phyloP scores from a whole-genome alignment of 2,888 invertebrate genomes.

The Cylloceria caligata region DNA sequence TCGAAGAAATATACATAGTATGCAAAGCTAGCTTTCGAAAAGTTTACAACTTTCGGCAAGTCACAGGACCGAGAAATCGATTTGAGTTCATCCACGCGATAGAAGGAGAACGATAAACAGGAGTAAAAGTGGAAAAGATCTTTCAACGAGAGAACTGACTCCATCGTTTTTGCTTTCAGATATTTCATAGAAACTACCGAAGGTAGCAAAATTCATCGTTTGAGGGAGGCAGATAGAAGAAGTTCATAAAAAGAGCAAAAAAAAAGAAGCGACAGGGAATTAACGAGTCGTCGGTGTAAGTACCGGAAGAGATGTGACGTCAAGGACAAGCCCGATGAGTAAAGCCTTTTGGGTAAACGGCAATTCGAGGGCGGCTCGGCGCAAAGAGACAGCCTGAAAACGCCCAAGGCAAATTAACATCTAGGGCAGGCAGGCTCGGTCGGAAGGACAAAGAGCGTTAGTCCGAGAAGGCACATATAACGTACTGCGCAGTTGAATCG shows the following conservation, averaged over 20 bases:
- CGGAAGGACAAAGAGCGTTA: conserved; percentile 51
- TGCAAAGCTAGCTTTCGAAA: conserved; percentile 33
- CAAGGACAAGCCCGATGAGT: conserved; percentile 35
- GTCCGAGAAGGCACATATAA: conserved; percentile 19
- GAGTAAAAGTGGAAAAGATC: neutral
- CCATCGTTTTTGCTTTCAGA: neutral
- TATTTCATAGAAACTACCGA: neutral
- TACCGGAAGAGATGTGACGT: conserved; percentile 47
- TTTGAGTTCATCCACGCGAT: conserved; percentile 47
- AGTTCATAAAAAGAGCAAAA: neutral
- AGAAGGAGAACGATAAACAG: neutral
- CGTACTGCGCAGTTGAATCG: conserved; percentile 34
- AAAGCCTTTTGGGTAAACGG: conserved; percentile 43
- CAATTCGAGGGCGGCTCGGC: conserved; percentile 37
- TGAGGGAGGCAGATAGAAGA: neutral
- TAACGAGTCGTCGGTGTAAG: conserved; percentile 4
- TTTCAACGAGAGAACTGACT: neutral
- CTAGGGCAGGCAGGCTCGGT: conserved; percentile 9
- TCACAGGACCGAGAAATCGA: conserved; percentile 59
- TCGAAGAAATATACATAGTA: conserved; percentile 30
- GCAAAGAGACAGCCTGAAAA: conserved; percentile 43
- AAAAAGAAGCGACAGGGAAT: neutral
- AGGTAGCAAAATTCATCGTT: neutral
- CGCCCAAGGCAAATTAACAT: conserved; percentile 60
- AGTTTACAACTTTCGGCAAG: conserved; percentile 63